phyloP scores from a whole-genome alignment of 1,140 invertebrate genomes.

The Nasonia giraulti region DNA sequence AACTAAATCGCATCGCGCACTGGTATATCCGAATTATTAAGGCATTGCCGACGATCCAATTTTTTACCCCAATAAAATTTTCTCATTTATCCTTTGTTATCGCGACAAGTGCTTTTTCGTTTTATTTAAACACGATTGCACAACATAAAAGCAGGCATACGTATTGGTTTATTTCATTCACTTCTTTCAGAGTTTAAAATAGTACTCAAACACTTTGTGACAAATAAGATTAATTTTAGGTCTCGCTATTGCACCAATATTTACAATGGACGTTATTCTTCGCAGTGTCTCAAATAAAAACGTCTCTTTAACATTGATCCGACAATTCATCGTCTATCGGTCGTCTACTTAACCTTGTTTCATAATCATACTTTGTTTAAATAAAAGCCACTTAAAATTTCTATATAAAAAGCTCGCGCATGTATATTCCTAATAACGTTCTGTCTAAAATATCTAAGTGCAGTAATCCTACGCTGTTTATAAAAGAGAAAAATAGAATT shows the following conservation, averaged over 20 bases:
- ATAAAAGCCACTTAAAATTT: constrained; percentile 65
- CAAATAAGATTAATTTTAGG: constrained; percentile 65
- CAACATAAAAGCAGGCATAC: constrained; percentile 52
- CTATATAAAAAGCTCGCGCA: constrained; percentile 62
- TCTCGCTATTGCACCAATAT: constrained; percentile 70
- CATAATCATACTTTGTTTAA: constrained; percentile 51
- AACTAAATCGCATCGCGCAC: constrained; percentile 54
- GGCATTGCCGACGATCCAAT: constrained; percentile 55
- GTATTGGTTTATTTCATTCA: constrained; percentile 25
- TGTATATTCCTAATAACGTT: constrained; percentile 54
- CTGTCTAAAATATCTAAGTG: constrained; percentile 59
- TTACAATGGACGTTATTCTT: constrained; percentile 70
- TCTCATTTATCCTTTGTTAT: constrained; percentile 40
- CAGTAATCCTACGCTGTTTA: constrained; percentile 54
- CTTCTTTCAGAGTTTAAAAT: constrained; percentile 52
- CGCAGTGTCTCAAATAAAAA: constrained; percentile 56
- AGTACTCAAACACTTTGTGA: constrained; percentile 55
- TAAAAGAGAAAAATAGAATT: constrained; percentile 62
- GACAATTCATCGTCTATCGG: constrained; percentile 50
- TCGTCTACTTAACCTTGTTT: constrained; percentile 35
- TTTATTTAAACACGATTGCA: constrained; percentile 49
- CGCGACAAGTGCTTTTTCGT: constrained; percentile 27
- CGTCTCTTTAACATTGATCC: constrained; percentile 55
- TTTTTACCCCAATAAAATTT: constrained; percentile 47
- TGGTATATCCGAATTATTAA: constrained; percentile 52